A percentile compares a stretch with the other conserved stretches of the same genome.
Conservation (phyloP, 2,113 vertebrate genomes). For the Arvicanthis niloticus region DNA sequence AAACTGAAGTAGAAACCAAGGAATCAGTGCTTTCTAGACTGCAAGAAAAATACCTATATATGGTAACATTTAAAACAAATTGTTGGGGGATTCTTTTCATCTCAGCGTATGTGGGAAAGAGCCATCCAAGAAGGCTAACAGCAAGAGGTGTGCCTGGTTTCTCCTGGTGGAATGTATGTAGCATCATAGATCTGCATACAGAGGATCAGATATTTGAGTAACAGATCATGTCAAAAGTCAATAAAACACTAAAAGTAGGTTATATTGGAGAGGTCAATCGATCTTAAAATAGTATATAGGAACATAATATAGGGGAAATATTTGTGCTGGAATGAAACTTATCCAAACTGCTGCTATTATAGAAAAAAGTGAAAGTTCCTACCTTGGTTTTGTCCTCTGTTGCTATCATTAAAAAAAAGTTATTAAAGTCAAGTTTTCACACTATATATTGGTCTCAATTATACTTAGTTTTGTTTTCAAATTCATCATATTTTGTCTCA, state of each 20-base stretch:
- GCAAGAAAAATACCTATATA: background rate
- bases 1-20: background rate
- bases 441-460: background rate
- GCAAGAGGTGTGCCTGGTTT: background rate
- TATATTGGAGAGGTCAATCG: rapidly evolving
- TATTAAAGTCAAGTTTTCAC: background rate
- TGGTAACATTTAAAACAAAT: background rate
- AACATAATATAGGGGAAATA: background rate
- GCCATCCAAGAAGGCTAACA: rapidly evolving
- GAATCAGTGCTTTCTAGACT: background rate
- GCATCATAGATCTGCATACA: too few relatives aligned
- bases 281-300: background rate
- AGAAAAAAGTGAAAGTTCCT: background rate
- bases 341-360: background rate
- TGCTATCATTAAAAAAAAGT: background rate
- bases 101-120: too few relatives aligned
- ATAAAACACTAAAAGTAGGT: background rate
- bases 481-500: background rate
- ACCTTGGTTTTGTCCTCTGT: background rate
- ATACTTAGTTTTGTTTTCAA: constrained; percentile 35
- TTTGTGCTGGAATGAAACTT: background rate
- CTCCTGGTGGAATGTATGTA: too few relatives aligned
- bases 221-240: background rate
- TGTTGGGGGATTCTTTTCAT: background rate
- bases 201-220: background rate